These are phyloP conservation scores for Drosophila trapezifrons DNA, from an alignment of 1,140 invertebrate genomes.

Conservation along the genomic window DNA sequence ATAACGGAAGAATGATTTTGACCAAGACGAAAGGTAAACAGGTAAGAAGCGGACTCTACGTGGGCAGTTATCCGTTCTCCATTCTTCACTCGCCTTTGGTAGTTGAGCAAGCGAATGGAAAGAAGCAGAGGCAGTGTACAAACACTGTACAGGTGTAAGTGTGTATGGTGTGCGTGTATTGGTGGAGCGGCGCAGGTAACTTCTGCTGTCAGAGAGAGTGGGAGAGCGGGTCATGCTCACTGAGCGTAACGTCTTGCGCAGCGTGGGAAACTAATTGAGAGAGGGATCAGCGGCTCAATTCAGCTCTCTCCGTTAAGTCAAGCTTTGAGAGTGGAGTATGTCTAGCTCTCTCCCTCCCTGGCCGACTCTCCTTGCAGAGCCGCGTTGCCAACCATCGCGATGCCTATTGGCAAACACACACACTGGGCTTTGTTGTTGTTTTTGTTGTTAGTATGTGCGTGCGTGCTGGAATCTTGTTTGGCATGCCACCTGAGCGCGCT, in stretches of 20 bases:
- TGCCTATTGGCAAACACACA: constrained; percentile 61
- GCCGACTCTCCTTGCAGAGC: background rate
- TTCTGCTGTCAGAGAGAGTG: constrained; percentile 33
- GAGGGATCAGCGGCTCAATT: background rate
- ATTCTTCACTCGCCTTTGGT: constrained; percentile 53
- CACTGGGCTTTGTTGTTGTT: constrained; percentile 29
- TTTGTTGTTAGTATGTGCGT: constrained; percentile 50
- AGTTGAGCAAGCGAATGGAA: constrained; percentile 62
- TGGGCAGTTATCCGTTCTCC: constrained; percentile 56
- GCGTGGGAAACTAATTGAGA: constrained; percentile 62
- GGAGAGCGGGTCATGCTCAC: constrained; percentile 62
- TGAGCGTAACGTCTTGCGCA: constrained; percentile 72
- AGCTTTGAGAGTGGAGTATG: constrained; percentile 30
- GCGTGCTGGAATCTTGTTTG: constrained; percentile 77
- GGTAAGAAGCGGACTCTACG: constrained; percentile 58
- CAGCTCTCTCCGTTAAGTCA: constrained; percentile 12
- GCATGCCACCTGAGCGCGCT: constrained; percentile 25
- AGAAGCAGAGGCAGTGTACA: constrained; percentile 36
- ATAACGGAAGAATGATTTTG: constrained; percentile 27
- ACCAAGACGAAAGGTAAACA: constrained; percentile 55
- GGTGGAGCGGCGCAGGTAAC: constrained; percentile 71
- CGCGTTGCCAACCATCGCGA: constrained; percentile 47
- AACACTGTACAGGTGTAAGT: constrained; percentile 65
- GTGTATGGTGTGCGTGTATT: constrained; percentile 35
- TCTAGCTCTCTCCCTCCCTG: background rate